Evolutionary conservation across 2,113 vertebrate species (phyloP).

Genomic region (Podarcis muralis): DNA sequence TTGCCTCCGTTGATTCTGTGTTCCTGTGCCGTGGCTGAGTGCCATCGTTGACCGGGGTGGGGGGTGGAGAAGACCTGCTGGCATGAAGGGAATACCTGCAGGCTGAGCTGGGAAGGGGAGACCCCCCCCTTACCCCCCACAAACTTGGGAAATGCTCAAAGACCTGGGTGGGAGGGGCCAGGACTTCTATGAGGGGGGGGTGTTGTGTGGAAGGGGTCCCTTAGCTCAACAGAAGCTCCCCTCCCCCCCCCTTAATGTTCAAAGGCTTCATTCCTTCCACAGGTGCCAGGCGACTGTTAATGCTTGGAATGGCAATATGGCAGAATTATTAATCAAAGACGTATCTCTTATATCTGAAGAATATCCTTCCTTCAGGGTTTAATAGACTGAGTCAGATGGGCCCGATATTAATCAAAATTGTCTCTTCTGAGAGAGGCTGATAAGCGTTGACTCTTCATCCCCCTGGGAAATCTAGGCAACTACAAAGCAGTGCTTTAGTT

Average conservation of each 20-base stretch:
- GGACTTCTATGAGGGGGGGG: not conserved
- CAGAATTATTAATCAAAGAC: conserved; percentile 86
- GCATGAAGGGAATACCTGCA: not conserved
- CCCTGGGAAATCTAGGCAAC: conserved; percentile 76
- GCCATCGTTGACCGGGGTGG: not conserved
- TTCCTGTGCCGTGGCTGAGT: not conserved
- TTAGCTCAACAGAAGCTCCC: conserved; percentile 33
- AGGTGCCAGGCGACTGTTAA: conserved; percentile 70
- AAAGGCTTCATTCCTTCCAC: conserved; percentile 61
- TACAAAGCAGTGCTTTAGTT: conserved; percentile 79
- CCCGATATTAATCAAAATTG: conserved; percentile 84
- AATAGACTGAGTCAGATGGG: conserved; percentile 83
- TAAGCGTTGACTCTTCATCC: conserved; percentile 81
- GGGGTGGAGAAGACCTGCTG: too few species aligned
- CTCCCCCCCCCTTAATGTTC: conserved; percentile 58
- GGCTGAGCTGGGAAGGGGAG: not conserved
- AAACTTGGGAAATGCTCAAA: not conserved
- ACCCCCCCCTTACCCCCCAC: not conserved
- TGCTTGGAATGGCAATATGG: conserved; percentile 77
- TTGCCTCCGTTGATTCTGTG: not conserved
- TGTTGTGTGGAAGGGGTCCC: conserved; percentile 31
- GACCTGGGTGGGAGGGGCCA: conserved; percentile 13
- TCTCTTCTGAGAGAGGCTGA: conserved; percentile 82
- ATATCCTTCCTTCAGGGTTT: conserved; percentile 81
- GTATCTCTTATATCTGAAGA: conserved; percentile 82